Conservation (phyloP, 2,888 invertebrate genomes). For the Osmoderma eremita region DNA sequence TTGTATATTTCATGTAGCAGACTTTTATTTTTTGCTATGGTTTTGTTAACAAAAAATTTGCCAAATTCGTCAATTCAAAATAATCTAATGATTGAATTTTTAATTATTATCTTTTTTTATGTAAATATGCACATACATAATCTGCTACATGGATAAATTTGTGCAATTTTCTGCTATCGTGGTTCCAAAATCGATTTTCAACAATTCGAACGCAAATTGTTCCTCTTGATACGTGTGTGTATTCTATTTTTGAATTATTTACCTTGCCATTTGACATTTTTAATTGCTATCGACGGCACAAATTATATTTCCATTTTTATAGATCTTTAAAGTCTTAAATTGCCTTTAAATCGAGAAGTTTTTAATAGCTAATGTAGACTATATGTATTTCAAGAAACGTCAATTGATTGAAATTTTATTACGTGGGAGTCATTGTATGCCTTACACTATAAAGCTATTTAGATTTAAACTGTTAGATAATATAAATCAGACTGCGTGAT, state of each 20-base stretch:
- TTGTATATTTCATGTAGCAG: no score
- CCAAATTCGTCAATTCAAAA: no score
- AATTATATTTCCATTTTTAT: slow-evolving; percentile 34
- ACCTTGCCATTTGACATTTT: slow-evolving; percentile 34
- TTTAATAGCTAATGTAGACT: neutral
- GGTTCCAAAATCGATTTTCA: slow-evolving; percentile 11
- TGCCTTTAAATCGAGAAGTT: slow-evolving; percentile 18
- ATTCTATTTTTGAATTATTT: slow-evolving; percentile 15
- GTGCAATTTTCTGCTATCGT: neutral
- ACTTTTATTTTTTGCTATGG: no score
- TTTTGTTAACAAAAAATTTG: no score
- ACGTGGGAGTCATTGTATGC: slow-evolving; percentile 30
- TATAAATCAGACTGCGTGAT: slow-evolving; percentile 56
- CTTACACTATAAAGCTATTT: slow-evolving; percentile 34
- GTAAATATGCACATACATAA: neutral
- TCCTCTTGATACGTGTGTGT: slow-evolving; percentile 19
- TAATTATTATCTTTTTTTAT: no score
- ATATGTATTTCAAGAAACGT: slow-evolving; percentile 5
- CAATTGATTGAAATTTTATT: slow-evolving; percentile 33
- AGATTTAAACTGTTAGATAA: slow-evolving; percentile 20
- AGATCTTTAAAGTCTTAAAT: slow-evolving; percentile 7
- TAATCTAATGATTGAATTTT: no score
- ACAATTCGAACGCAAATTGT: slow-evolving; percentile 20
- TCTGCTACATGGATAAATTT: slow-evolving; percentile 4
- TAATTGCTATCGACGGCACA: slow-evolving; percentile 23